Evolutionary conservation across 1,140 invertebrate genomes (phyloP).

Genomic region (Adelges cooleyi): DNA sequence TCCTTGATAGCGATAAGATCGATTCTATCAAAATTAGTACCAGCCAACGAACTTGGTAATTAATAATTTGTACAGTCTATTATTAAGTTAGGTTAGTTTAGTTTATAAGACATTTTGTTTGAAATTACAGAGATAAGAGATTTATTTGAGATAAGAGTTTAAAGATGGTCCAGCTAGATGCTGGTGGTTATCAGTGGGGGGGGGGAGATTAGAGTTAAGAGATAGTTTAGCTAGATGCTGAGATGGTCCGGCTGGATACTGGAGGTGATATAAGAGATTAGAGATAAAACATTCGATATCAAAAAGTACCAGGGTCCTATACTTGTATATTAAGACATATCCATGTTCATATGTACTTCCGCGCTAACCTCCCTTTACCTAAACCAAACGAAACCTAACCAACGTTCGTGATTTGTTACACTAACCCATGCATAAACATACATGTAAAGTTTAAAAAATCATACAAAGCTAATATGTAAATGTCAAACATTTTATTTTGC

Average conservation of each 20-base stretch:
- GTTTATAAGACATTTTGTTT: background rate
- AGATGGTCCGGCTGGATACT: too few relatives aligned
- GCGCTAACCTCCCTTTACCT: too few relatives aligned
- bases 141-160: background rate
- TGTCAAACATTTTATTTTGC: background rate
- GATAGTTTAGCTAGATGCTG: too few relatives aligned
- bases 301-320: background rate
- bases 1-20: background rate
- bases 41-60: slow-evolving; percentile 10
- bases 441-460: background rate
- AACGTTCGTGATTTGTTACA: too few relatives aligned
- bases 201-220: too few relatives aligned
- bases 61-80: slow-evolving; percentile 29
- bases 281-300: background rate
- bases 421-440: too few relatives aligned
- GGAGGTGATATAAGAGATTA: too few relatives aligned
- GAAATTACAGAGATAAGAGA: background rate
- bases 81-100: background rate
- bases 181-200: background rate
- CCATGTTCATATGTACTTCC: too few relatives aligned
- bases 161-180: too few relatives aligned
- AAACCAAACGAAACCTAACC: too few relatives aligned
- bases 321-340: background rate
- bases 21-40: slow-evolving; percentile 9
- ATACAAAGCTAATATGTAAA: background rate